A percentile compares a stretch with the other conserved stretches of the same genome.
Conservation (phyloP, 2,888 invertebrate genomes). For the Epiperipatus broadwayi region DNA sequence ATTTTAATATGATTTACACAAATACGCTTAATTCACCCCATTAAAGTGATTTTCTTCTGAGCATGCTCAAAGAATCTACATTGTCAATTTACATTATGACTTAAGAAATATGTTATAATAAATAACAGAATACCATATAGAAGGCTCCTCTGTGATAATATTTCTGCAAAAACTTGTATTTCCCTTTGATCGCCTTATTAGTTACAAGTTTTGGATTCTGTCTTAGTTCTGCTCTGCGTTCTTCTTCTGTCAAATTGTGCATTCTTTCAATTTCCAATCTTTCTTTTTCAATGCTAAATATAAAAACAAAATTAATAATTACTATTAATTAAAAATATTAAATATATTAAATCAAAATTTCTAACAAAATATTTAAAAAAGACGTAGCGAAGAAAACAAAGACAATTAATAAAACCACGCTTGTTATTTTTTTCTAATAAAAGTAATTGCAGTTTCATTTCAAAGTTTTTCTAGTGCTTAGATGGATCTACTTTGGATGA, state of each 20-base stretch:
- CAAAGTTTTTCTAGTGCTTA: too few species aligned
- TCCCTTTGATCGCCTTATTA: constrained; percentile 87
- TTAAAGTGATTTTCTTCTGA: too few species aligned
- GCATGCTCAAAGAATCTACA: constrained; percentile 8
- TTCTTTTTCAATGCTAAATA: constrained; percentile 56
- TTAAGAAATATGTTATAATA: constrained; percentile 1
- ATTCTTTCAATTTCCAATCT: constrained; percentile 68
- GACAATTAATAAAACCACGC: too few species aligned
- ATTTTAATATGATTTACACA: not conserved
- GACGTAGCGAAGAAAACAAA: too few species aligned
- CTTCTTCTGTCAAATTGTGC: constrained; percentile 87
- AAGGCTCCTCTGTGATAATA: constrained; percentile 99
- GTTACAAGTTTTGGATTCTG: constrained; percentile 77
- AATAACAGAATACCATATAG: constrained; percentile 49
- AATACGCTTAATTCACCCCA: too few species aligned
- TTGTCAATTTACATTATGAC: too few species aligned
- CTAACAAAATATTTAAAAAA: too few species aligned
- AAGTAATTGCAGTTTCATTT: too few species aligned
- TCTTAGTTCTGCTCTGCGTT: constrained; percentile 66
- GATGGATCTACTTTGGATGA: too few species aligned
- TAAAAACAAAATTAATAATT: constrained; percentile 8
- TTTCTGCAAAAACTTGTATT: constrained; percentile 98
- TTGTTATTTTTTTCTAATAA: too few species aligned
- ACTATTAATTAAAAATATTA: constrained; percentile 7
- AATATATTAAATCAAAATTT: constrained; percentile 11